phyloP scores from a whole-genome alignment of 1,140 invertebrate genomes.

The Dendrolimus kikuchii region DNA sequence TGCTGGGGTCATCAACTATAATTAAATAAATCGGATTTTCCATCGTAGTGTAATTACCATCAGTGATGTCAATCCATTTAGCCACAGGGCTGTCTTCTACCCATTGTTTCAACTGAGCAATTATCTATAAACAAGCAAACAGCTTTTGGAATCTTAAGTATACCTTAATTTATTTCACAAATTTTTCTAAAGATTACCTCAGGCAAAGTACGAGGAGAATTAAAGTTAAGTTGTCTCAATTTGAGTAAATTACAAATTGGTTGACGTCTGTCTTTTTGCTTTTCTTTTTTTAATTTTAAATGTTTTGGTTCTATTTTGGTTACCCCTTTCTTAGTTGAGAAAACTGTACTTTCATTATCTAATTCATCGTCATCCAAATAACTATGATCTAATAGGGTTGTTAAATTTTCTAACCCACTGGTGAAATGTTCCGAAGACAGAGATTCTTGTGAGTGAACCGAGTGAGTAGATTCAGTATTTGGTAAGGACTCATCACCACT shows the following conservation, averaged over 20 bases:
- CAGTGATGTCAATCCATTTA: slow-evolving; percentile 50
- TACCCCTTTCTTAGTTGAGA: background rate
- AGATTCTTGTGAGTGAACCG: background rate
- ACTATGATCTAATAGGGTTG: no score
- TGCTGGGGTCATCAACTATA: slow-evolving; percentile 56
- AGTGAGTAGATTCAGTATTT: background rate
- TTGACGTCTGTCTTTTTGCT: slow-evolving; percentile 13
- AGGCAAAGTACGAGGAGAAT: slow-evolving; percentile 40
- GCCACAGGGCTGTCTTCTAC: slow-evolving; percentile 49
- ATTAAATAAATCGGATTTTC: slow-evolving; percentile 63
- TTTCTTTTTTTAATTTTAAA: slow-evolving; percentile 9
- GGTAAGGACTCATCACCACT: slow-evolving; percentile 1
- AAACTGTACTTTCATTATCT: slow-evolving; percentile 2
- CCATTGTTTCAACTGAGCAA: slow-evolving; percentile 46
- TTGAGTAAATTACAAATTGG: slow-evolving; percentile 35
- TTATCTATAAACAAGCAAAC: slow-evolving; percentile 32
- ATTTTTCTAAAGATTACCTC: slow-evolving; percentile 32
- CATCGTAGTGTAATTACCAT: slow-evolving; percentile 53
- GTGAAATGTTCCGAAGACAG: no score
- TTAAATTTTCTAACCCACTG: no score
- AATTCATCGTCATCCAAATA: background rate
- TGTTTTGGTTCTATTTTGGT: no score
- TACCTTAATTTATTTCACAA: background rate
- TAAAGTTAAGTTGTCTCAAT: slow-evolving; percentile 39
- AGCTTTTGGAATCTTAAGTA: no score